phyloP scores from a whole-genome alignment of 2,888 invertebrate genomes.

The Kryphioiulus occultus region DNA sequence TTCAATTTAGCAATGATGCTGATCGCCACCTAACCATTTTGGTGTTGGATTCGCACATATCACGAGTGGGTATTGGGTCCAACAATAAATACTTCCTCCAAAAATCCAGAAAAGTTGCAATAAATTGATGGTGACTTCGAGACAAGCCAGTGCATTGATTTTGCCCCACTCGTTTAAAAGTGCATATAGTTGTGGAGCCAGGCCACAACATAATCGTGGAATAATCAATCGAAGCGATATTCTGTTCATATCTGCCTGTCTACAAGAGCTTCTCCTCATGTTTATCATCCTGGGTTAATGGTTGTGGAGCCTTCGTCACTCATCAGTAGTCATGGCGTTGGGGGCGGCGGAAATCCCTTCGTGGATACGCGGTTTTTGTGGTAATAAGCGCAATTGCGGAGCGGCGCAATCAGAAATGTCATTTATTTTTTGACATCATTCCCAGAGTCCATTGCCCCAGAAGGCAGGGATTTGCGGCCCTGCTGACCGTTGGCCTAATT shows the following conservation, averaged over 20 bases:
- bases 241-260: not conserved
- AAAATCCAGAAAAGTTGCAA: too few species aligned
- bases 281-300: conserved; percentile 22
- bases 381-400: not conserved
- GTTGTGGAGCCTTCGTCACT: not conserved
- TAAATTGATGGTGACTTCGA: not conserved
- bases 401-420: conserved; percentile 13
- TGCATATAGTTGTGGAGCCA: not conserved
- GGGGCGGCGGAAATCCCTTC: not conserved
- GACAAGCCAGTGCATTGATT: not conserved
- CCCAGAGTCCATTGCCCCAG: not conserved
- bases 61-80: too few species aligned
- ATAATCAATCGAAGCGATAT: not conserved
- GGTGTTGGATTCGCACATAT: too few species aligned
- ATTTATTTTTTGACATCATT: conserved; percentile 37
- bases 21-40: too few species aligned
- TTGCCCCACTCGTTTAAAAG: not conserved
- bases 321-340: conserved; percentile 34
- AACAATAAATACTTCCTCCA: too few species aligned
- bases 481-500: not conserved
- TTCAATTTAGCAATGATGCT: too few species aligned
- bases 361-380: not conserved
- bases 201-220: not conserved
- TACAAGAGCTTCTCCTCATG: not conserved
- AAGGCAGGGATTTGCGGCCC: not conserved